Evolutionary conservation across 2,113 vertebrate genomes (phyloP).

Genomic region (Chaetura pelagica): DNA sequence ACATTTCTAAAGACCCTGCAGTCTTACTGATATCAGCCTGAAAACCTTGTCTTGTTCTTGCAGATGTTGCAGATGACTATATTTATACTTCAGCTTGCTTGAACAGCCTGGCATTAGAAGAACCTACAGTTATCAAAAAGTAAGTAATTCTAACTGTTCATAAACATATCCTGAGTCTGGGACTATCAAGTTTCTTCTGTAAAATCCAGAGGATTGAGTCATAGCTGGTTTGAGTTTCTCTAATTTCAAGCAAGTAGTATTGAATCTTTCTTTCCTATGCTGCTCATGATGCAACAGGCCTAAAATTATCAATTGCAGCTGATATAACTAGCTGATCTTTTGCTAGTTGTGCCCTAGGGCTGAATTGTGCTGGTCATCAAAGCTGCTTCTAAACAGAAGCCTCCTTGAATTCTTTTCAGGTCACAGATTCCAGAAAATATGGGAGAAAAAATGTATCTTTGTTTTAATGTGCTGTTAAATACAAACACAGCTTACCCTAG

Average conservation of each 20-base stretch:
- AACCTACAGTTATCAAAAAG: constrained; percentile 88
- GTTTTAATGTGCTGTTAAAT: neutral
- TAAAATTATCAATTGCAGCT: neutral
- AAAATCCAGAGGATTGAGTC: neutral
- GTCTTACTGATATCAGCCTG: constrained; percentile 20
- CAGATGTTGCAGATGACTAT: constrained; percentile 96
- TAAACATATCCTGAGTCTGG: neutral
- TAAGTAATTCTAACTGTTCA: constrained; percentile 67
- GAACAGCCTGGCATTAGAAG: constrained; percentile 86
- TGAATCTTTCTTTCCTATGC: neutral
- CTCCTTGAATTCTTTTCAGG: neutral
- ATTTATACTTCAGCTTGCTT: constrained; percentile 90
- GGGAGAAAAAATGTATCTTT: neutral
- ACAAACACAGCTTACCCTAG: neutral
- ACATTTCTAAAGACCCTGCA: neutral
- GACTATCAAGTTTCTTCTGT: neutral
- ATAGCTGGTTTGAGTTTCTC: neutral
- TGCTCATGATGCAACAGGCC: neutral
- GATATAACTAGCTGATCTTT: neutral
- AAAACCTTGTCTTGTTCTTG: constrained; percentile 51
- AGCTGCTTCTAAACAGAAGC: neutral
- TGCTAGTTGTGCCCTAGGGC: neutral
- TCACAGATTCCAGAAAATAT: neutral
- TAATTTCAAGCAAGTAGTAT: neutral
- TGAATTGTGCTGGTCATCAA: neutral